phyloP scores from a whole-genome alignment of 2,797 vertebrate species.

The Distichodus sexfasciatus region DNA sequence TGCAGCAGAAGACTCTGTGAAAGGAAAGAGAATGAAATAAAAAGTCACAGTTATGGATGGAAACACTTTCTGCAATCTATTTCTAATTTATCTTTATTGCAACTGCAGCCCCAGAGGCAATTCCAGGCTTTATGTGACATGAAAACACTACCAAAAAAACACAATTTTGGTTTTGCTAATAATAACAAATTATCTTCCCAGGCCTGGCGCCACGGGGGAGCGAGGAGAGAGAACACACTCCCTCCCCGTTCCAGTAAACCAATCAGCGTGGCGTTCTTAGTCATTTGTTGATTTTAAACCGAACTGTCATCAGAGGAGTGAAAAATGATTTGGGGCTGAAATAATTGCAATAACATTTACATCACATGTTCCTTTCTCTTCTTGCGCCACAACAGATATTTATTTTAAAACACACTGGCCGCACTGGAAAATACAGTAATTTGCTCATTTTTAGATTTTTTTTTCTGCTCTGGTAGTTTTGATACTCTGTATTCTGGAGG shows the following conservation, averaged over 20 bases:
- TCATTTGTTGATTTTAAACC: slow-evolving; percentile 35
- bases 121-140: slow-evolving; percentile 53
- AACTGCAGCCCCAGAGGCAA: slow-evolving; percentile 56
- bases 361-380: background rate
- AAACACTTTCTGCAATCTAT: slow-evolving; percentile 60
- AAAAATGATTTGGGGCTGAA: slow-evolving; percentile 12
- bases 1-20: slow-evolving; percentile 23
- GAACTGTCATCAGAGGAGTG: slow-evolving; percentile 8
- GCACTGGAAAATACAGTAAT: background rate
- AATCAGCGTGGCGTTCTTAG: slow-evolving; percentile 27
- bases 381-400: background rate
- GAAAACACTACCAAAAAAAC: slow-evolving; percentile 53
- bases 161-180: slow-evolving; percentile 60
- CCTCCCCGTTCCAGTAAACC: slow-evolving; percentile 31
- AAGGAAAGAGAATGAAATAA: slow-evolving; percentile 47
- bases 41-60: slow-evolving; percentile 56
- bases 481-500: too few species aligned
- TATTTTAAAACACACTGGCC: background rate
- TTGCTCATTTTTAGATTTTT: background rate
- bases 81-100: slow-evolving; percentile 66
- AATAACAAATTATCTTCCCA: slow-evolving; percentile 59
- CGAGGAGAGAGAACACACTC: background rate
- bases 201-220: slow-evolving; percentile 44
- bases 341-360: slow-evolving; percentile 15
- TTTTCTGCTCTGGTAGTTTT: background rate